Evolutionary conservation across 2,797 vertebrate genomes (phyloP).

Genomic region (Moxostoma hubbsi): DNA sequence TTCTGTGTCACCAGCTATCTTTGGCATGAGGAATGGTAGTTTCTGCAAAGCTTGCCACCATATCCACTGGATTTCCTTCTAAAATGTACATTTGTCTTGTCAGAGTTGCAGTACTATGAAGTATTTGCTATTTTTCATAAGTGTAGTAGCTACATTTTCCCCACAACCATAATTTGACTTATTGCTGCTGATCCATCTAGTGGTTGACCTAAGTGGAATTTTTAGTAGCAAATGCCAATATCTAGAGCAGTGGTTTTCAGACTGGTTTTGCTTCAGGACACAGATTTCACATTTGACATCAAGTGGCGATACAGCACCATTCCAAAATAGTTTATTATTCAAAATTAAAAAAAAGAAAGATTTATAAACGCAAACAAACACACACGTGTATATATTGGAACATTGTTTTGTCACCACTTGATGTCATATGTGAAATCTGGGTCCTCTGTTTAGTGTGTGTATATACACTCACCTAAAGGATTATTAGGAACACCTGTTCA

Average conservation of each 20-base stretch:
- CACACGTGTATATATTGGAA: too few species aligned
- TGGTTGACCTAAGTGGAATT: slow-evolving; percentile 22
- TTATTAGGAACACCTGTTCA: too few species aligned
- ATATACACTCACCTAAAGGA: too few species aligned
- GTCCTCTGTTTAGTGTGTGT: too few species aligned
- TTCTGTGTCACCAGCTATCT: slow-evolving; percentile 21
- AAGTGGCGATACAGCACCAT: too few species aligned
- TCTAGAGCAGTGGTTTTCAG: not conserved
- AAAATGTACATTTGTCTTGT: slow-evolving; percentile 4
- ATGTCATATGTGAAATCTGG: too few species aligned
- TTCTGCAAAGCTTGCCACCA: slow-evolving; percentile 24
- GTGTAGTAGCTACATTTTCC: not conserved
- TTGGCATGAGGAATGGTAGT: slow-evolving; percentile 15
- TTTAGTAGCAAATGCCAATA: slow-evolving; percentile 22
- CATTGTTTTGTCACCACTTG: too few species aligned
- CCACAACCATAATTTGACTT: not conserved
- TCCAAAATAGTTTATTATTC: too few species aligned
- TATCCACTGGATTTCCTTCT: slow-evolving; percentile 15
- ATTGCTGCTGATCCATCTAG: not conserved
- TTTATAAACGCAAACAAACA: too few species aligned
- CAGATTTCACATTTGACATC: too few species aligned
- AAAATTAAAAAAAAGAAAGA: too few species aligned
- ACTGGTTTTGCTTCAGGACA: too few species aligned
- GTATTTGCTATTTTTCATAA: slow-evolving; percentile 1
- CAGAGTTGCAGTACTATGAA: not conserved